These are phyloP conservation scores for Garra rufa DNA, from an alignment of 2,113 vertebrate genomes.

Conservation along the genomic window DNA sequence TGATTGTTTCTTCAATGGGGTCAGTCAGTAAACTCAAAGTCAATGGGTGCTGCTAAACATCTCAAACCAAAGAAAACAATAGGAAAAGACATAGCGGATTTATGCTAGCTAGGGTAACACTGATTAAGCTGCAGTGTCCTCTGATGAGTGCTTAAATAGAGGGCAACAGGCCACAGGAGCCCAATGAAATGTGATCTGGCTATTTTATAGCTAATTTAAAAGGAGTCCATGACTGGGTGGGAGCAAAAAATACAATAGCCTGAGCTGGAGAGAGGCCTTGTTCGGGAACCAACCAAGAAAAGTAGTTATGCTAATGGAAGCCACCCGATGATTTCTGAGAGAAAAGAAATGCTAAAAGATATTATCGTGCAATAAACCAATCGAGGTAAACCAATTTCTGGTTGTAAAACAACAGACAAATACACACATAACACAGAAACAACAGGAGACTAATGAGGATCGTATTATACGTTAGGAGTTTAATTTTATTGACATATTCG, in stretches of 20 bases:
- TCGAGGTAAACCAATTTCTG: background rate
- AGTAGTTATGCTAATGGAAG: conserved; percentile 37
- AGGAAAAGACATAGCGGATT: background rate
- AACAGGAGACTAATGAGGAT: background rate
- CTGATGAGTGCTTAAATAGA: conserved; percentile 6
- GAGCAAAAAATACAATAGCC: conserved; percentile 34
- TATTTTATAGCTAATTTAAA: conserved; percentile 44
- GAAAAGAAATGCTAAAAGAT: background rate
- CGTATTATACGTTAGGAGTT: background rate
- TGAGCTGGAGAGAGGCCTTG: conserved; percentile 10
- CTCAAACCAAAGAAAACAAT: background rate
- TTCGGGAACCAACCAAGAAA: background rate
- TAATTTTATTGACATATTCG: background rate
- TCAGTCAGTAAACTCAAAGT: background rate
- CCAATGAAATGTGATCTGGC: conserved; percentile 50
- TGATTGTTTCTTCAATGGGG: background rate
- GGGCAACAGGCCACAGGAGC: conserved; percentile 33
- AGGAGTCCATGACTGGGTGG: conserved; percentile 16
- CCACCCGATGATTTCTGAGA: conserved; percentile 4
- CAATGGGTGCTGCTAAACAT: background rate
- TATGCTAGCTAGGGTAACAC: background rate
- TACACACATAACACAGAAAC: background rate
- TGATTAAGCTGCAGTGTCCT: background rate
- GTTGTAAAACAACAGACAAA: background rate
- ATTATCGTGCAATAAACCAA: background rate